phyloP scores from a whole-genome alignment of 2,113 vertebrate genomes.

The Eptesicus fuscus region DNA sequence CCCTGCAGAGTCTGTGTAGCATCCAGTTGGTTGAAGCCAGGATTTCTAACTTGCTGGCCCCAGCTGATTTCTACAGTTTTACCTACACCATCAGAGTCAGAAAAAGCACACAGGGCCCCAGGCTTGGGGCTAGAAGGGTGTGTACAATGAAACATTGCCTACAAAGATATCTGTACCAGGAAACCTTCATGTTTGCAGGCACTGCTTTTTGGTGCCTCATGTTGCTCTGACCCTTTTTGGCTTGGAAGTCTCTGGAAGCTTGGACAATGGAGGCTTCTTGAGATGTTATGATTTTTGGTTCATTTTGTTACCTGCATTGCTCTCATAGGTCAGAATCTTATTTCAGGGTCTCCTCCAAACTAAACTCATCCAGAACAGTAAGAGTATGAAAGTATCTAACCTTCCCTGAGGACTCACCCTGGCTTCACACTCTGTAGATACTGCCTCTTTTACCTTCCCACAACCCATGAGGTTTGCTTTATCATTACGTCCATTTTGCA shows the following conservation, averaged over 20 bases:
- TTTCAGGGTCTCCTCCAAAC: background rate
- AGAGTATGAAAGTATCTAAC: background rate
- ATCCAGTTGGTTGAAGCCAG: background rate
- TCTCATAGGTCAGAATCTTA: background rate
- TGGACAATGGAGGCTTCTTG: background rate
- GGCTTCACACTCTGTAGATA: background rate
- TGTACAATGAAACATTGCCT: accelerated
- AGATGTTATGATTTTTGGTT: background rate
- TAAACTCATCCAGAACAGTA: background rate
- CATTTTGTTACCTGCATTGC: background rate
- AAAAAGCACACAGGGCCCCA: background rate
- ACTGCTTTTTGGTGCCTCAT: background rate
- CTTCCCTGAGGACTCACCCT: background rate
- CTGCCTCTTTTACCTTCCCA: background rate
- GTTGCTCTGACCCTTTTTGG: background rate
- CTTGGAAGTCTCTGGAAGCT: background rate
- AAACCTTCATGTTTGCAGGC: background rate
- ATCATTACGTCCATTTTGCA: background rate
- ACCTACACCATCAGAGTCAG: background rate
- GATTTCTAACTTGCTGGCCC: background rate
- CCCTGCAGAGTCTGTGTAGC: background rate
- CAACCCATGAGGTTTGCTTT: background rate
- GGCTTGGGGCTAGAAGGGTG: background rate
- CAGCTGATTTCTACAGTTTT: background rate
- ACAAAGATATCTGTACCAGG: background rate